Evolutionary conservation across 2,888 invertebrate species (phyloP), one percentile per base, ranked within the genome.

Genomic region (Athrips mouffetella): DNA sequence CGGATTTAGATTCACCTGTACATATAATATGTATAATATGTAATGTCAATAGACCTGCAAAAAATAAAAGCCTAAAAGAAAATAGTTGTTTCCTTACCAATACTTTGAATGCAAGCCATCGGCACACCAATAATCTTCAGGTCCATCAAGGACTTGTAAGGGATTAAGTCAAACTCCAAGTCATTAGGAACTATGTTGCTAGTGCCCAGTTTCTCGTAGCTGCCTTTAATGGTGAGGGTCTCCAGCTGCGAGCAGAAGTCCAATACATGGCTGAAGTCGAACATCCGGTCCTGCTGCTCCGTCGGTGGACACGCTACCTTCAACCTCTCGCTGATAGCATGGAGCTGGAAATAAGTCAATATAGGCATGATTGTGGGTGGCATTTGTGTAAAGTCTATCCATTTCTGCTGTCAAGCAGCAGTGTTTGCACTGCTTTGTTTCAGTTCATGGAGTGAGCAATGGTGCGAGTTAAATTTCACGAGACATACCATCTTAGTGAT

Each of bases 181-280:
- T 92, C 90, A 62, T 96, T 95, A 0, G 95, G 94, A 52, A 94
- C 89, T 52, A 98, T 93, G 72, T 96, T 97, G 72, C 97, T 98
- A 0, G 93, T 92, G 5, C 94, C 94, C 39, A 96, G 91, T 31
- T 91, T 90, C 49, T 91, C 89, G 20, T 89, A 85, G 60, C 90
- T 92, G 1, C 96, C 95, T 66, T 88, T 89, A 4, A 97, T 91
- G 57, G 89, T 90, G 8, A 96, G 76, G 16, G 90, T 89, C 15
- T 91, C 91, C 20, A 98, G 81, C 68, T 95, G 93, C 0, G 93
- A 93, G 73, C 94, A 94, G 68, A 96, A 95, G 78, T 98, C 98
- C 47, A 98, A 76, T 1, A 98, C 92, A 67, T 98, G 96, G 55
- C 97, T 96, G 62, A 98, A 94, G 80, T 98, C 97, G 64, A 92